Evolutionary conservation across 2,797 vertebrate genomes (phyloP).

Genomic region (Gambusia yucatana): DNA sequence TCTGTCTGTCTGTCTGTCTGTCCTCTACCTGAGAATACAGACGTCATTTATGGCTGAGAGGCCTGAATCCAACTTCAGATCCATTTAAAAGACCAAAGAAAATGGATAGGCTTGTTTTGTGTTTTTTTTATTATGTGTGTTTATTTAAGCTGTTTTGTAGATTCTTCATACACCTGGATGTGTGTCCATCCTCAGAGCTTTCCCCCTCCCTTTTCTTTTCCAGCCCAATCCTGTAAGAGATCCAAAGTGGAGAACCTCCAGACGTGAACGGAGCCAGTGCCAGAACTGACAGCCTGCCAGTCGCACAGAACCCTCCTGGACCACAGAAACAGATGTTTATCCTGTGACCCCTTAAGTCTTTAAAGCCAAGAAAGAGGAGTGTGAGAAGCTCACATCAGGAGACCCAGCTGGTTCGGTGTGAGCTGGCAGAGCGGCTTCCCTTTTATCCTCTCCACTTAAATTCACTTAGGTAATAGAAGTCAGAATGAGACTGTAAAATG

Average conservation of each 20-base stretch:
- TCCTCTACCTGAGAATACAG: not conserved
- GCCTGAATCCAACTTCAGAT: not conserved
- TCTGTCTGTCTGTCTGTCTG: not conserved
- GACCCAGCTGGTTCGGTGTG: not conserved
- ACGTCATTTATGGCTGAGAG: not conserved
- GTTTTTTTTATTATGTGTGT: not conserved
- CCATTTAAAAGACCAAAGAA: not conserved
- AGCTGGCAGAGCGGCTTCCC: not conserved
- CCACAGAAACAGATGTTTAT: conserved; percentile 1
- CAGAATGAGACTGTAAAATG: not conserved
- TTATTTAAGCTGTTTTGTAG: not conserved
- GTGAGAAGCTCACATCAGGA: not conserved
- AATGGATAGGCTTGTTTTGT: not conserved
- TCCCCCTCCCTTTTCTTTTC: not conserved
- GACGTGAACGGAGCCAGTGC: not conserved
- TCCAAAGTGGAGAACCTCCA: conserved; percentile 3
- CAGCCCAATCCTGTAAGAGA: not conserved
- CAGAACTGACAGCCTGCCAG: not conserved
- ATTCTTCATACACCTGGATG: not conserved
- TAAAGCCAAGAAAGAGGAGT: not conserved
- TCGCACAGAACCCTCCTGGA: not conserved
- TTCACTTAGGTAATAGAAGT: not conserved
- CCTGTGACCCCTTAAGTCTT: not conserved
- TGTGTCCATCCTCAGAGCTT: not conserved
- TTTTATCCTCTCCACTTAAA: not conserved